phyloP scores from a whole-genome alignment of 2,797 vertebrate genomes.

The Semaprochilodus insignis region DNA sequence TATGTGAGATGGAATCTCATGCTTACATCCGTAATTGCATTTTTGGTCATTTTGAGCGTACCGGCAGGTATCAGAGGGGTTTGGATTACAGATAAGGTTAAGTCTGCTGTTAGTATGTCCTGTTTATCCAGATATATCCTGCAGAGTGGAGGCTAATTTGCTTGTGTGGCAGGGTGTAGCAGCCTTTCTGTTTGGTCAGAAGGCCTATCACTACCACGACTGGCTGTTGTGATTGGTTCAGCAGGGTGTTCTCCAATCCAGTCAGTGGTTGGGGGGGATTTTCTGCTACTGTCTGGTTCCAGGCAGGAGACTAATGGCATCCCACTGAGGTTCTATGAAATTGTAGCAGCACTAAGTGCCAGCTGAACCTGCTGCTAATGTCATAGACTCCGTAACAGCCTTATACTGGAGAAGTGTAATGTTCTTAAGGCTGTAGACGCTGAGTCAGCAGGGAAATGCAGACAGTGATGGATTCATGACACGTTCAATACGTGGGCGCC shows the following conservation, averaged over 20 bases:
- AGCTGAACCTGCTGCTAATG: slow-evolving; percentile 27
- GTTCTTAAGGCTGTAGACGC: slow-evolving; percentile 21
- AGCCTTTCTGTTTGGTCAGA: not conserved
- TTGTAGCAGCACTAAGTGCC: slow-evolving; percentile 6
- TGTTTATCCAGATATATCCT: not conserved
- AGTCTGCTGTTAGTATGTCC: not conserved
- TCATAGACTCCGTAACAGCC: slow-evolving; percentile 32
- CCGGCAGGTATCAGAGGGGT: not conserved
- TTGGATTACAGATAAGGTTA: slow-evolving; percentile 8
- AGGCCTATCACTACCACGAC: not conserved
- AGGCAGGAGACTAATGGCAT: slow-evolving; percentile 35
- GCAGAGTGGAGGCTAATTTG: not conserved
- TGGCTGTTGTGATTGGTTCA: not conserved
- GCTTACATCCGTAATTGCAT: slow-evolving; percentile 17
- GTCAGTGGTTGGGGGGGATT: not conserved
- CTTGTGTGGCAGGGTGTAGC: not conserved
- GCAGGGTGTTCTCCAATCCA: not conserved
- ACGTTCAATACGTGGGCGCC: not conserved
- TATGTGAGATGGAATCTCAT: not conserved
- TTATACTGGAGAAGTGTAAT: slow-evolving; percentile 3
- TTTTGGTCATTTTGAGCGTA: not conserved
- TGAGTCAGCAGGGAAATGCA: slow-evolving; percentile 37
- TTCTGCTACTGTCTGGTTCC: slow-evolving; percentile 22
- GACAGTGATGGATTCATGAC: slow-evolving; percentile 16
- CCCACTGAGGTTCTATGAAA: slow-evolving; percentile 33